Evolutionary conservation across 2,797 vertebrate species (phyloP).

Genomic region (Acrocephalus scirpaceus): DNA sequence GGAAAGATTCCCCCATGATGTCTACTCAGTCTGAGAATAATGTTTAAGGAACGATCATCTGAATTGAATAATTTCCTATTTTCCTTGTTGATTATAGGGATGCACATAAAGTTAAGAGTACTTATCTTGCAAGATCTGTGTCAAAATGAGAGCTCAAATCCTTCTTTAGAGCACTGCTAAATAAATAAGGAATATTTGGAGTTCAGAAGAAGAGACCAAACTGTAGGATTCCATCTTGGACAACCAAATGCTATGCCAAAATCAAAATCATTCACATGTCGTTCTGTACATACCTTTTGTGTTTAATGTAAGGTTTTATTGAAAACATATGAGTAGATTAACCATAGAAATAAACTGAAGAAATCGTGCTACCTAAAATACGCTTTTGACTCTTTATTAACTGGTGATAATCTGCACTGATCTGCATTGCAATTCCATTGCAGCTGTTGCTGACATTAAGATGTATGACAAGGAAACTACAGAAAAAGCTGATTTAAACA

Average conservation of each 20-base stretch:
- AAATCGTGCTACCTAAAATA: constrained; percentile 53
- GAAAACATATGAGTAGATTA: constrained; percentile 47
- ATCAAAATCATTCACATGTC: constrained; percentile 4
- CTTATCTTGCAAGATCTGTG: neutral
- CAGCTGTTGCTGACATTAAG: constrained; percentile 75
- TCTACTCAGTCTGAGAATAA: constrained; percentile 20
- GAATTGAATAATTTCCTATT: constrained; percentile 22
- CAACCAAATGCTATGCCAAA: neutral
- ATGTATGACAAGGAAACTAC: constrained; percentile 57
- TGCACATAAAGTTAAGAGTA: constrained; percentile 21
- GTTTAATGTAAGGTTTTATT: constrained; percentile 44
- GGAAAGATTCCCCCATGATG: constrained; percentile 3
- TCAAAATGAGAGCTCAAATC: constrained; percentile 15
- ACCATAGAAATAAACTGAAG: constrained; percentile 48
- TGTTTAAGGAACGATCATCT: constrained; percentile 36
- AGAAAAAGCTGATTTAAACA: constrained; percentile 65
- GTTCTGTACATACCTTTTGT: neutral
- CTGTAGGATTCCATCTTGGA: neutral
- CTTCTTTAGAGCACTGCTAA: neutral
- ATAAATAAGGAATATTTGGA: constrained; percentile 23
- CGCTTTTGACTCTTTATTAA: constrained; percentile 65
- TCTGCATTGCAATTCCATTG: constrained; percentile 63
- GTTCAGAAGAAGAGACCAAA: constrained; percentile 22
- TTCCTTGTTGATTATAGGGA: constrained; percentile 19
- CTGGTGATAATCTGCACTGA: constrained; percentile 72